Conservation (phyloP, 2,888 invertebrate species). For the Erebia palarica region DNA sequence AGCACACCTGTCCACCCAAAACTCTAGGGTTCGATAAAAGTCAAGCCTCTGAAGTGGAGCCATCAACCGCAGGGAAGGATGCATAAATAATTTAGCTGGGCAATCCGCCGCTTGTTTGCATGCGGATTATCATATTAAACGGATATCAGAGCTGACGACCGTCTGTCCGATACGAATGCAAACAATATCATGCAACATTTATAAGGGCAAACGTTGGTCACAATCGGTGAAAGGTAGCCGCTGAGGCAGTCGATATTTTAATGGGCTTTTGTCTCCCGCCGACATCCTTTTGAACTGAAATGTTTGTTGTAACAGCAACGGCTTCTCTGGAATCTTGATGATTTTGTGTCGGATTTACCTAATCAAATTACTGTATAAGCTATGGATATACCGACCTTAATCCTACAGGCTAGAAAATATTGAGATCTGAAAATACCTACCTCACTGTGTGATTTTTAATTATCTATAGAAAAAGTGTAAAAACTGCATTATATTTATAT, state of each 20-base stretch:
- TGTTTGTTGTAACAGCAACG: constrained; percentile 2
- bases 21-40: constrained; percentile 67
- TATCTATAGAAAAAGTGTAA: too few relatives aligned
- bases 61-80: constrained; percentile 72
- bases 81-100: constrained; percentile 80
- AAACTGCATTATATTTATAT: too few relatives aligned
- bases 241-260: constrained; percentile 35
- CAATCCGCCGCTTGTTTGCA: constrained; percentile 80
- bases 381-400: too few relatives aligned
- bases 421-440: too few relatives aligned
- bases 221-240: constrained; percentile 42
- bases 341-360: not conserved
- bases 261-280: constrained; percentile 32
- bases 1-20: constrained; percentile 55
- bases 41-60: constrained; percentile 66
- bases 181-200: constrained; percentile 77
- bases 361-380: not conserved
- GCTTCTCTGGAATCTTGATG: constrained; percentile 1
- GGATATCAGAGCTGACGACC: constrained; percentile 74
- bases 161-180: constrained; percentile 67
- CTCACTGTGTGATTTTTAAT: too few relatives aligned
- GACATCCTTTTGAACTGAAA: constrained; percentile 23
- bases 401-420: too few relatives aligned
- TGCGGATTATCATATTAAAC: constrained; percentile 82
- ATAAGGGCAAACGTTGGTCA: constrained; percentile 62